Evolutionary conservation across 2,888 invertebrate genomes (phyloP).

Genomic region (Aphodius sticticus): DNA sequence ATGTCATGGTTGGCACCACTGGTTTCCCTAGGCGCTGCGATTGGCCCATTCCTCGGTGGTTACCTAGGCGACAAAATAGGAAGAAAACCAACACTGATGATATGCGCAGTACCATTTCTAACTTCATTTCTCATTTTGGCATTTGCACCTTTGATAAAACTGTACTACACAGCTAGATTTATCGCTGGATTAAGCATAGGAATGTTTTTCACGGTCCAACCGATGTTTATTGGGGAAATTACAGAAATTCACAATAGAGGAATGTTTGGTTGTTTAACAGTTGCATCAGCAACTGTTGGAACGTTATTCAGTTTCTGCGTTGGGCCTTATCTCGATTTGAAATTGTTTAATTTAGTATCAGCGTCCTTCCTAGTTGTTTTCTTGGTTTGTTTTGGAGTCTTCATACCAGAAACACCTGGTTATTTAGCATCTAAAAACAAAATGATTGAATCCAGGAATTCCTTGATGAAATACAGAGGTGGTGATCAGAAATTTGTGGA

Average conservation of each 20-base stretch:
- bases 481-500: conserved; percentile 68
- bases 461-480: conserved; percentile 75
- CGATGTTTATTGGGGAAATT: conserved; percentile 86
- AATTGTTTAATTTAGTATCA: conserved; percentile 29
- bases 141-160: conserved; percentile 32
- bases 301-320: conserved; percentile 35
- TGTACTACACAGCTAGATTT: conserved; percentile 38
- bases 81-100: conserved; percentile 68
- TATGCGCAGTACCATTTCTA: conserved; percentile 69
- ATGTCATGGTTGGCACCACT: conserved; percentile 79
- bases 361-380: conserved; percentile 28
- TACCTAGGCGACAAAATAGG: conserved; percentile 71
- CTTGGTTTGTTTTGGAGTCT: conserved; percentile 28
- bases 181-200: conserved; percentile 34
- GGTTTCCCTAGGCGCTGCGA: conserved; percentile 69
- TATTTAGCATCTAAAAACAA: conserved; percentile 50
- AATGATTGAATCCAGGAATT: conserved; percentile 62
- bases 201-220: conserved; percentile 71
- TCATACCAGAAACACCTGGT: conserved; percentile 39
- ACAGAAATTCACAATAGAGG: conserved; percentile 40
- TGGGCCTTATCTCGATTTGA: conserved; percentile 36
- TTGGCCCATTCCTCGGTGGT: conserved; percentile 74
- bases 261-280: conserved; percentile 35
- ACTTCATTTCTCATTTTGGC: conserved; percentile 55
- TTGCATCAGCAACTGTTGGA: conserved; percentile 34